Evolutionary conservation across 2,113 vertebrate genomes (phyloP).

Genomic region (Neolamprologus hecqui): DNA sequence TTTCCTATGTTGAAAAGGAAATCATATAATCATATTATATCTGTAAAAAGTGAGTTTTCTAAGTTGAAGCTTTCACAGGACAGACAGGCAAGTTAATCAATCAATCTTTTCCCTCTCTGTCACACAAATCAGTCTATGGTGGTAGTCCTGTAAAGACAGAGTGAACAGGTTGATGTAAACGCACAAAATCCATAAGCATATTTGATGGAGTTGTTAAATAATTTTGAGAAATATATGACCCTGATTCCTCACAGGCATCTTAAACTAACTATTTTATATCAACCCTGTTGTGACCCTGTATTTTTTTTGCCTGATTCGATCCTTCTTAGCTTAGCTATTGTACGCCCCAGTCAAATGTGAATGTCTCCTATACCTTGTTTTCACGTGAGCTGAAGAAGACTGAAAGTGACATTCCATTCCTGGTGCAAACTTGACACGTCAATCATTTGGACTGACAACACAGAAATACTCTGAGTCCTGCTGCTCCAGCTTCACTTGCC

Average conservation of each 20-base stretch:
- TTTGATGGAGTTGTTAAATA: background rate
- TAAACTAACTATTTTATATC: background rate
- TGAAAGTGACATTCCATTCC: slow-evolving; percentile 67
- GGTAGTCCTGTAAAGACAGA: slow-evolving; percentile 74
- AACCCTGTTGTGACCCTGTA: background rate
- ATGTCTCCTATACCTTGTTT: slow-evolving; percentile 73
- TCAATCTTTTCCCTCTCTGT: slow-evolving; percentile 77
- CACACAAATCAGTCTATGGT: slow-evolving; percentile 73
- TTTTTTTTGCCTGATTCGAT: background rate
- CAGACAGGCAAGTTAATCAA: slow-evolving; percentile 17
- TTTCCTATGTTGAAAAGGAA: slow-evolving; percentile 74
- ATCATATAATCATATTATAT: too few species aligned
- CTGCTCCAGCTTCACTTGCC: slow-evolving; percentile 70
- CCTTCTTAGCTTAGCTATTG: background rate
- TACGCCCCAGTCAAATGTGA: background rate
- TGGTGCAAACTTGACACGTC: slow-evolving; percentile 68
- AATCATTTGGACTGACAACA: slow-evolving; percentile 58
- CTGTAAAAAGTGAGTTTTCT: slow-evolving; percentile 70
- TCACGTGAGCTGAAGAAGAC: slow-evolving; percentile 78
- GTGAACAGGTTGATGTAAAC: background rate
- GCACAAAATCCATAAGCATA: background rate
- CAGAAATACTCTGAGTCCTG: slow-evolving; percentile 78
- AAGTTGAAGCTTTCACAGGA: slow-evolving; percentile 46
- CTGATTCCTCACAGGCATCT: background rate
- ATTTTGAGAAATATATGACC: background rate